Evolutionary conservation across 2,888 invertebrate species (phyloP).

Genomic region (Netelia virgata): DNA sequence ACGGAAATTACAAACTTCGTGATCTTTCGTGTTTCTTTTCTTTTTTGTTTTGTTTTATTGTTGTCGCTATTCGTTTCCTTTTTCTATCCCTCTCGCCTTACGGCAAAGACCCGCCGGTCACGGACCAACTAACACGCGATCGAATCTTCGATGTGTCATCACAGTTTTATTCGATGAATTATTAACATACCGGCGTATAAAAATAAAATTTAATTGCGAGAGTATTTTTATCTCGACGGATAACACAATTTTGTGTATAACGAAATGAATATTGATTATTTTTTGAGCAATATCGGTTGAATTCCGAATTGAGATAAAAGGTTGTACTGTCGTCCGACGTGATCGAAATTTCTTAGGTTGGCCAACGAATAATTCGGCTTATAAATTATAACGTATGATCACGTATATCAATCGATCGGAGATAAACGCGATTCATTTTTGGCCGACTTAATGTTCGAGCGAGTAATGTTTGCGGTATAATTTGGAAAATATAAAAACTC

Average conservation of each 20-base stretch:
- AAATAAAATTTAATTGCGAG: background rate
- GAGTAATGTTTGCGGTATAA: background rate
- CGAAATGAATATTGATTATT: background rate
- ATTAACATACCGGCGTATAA: background rate
- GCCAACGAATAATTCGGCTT: background rate
- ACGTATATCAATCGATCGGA: background rate
- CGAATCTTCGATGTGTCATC: constrained; percentile 1
- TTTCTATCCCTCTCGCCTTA: background rate
- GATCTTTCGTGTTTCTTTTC: constrained; percentile 29
- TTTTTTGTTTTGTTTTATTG: constrained; percentile 7
- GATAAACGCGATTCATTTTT: background rate
- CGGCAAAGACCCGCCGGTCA: background rate
- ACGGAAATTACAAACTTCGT: constrained; percentile 39
- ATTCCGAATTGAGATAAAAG: too few relatives aligned
- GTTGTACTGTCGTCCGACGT: too few relatives aligned
- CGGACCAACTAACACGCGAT: background rate
- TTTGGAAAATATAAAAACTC: constrained; percentile 84
- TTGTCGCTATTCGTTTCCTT: too few relatives aligned
- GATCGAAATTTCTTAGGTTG: background rate
- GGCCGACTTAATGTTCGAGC: too few relatives aligned
- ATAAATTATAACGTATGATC: too few relatives aligned
- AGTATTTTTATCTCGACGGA: background rate
- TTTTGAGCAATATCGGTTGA: background rate
- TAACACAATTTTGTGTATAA: too few relatives aligned
- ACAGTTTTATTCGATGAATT: background rate